Conservation (phyloP, 2,888 invertebrate genomes). For the Acheta domesticus region DNA sequence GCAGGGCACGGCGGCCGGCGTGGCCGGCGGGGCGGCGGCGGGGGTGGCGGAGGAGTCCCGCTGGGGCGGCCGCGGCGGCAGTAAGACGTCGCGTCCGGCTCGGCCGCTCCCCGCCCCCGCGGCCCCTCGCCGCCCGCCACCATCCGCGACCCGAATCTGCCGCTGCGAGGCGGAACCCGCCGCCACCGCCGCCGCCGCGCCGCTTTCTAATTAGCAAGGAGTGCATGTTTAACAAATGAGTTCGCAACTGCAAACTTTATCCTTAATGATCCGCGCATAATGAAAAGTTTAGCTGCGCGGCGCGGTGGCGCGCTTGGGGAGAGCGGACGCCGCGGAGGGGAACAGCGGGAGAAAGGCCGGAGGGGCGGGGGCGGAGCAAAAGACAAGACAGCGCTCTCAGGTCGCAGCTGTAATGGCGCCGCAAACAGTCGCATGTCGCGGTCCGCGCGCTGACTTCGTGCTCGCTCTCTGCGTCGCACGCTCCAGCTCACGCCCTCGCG, state of each 20-base stretch:
- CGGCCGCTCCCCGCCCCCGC: background rate
- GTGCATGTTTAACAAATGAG: conserved; percentile 18
- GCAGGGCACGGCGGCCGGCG: no score
- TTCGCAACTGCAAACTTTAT: conserved; percentile 18
- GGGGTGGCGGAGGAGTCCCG: no score
- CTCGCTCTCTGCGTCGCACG: no score
- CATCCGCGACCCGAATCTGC: background rate
- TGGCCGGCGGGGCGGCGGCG: no score
- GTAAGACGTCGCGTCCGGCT: no score
- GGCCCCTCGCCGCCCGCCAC: background rate
- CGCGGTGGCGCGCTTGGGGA: background rate
- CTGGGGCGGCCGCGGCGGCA: no score
- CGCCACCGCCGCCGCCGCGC: background rate
- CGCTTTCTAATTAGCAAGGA: conserved; percentile 18
- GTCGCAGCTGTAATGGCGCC: background rate
- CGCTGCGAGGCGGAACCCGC: background rate
- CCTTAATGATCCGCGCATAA: conserved; percentile 9
- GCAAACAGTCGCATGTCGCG: background rate
- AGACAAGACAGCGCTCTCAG: background rate
- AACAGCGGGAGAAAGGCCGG: background rate
- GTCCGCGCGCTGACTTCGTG: no score
- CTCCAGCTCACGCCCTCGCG: no score
- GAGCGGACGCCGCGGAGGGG: background rate
- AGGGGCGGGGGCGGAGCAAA: background rate
- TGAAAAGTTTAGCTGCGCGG: background rate